Conservation (phyloP, 1,140 invertebrate genomes). For the Habropoda laboriosa region DNA sequence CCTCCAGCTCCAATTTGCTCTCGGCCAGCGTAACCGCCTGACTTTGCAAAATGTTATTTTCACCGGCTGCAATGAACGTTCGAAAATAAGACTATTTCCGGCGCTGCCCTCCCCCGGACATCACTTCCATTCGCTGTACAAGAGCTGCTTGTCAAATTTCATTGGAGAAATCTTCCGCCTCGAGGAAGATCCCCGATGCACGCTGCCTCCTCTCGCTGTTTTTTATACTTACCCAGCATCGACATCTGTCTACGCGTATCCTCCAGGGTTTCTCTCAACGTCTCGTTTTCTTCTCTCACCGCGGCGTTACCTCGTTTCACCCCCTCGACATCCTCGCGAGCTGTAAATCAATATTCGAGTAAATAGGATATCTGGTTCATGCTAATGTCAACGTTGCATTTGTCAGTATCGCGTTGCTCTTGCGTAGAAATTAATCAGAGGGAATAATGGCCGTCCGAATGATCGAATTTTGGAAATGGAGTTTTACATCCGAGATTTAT, state of each 20-base stretch:
- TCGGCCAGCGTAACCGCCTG: slow-evolving; percentile 37
- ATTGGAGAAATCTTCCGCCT: slow-evolving; percentile 5
- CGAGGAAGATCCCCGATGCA: background rate
- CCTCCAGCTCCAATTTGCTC: slow-evolving; percentile 54
- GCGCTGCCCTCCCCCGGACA: background rate
- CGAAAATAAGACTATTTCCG: slow-evolving; percentile 14
- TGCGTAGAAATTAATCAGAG: too few species aligned
- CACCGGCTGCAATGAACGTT: slow-evolving; percentile 32
- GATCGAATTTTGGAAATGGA: too few species aligned
- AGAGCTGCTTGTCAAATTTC: background rate
- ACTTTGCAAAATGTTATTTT: slow-evolving; percentile 56
- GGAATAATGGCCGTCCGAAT: too few species aligned
- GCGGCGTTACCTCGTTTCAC: background rate
- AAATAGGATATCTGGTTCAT: background rate
- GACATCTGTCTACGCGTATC: background rate
- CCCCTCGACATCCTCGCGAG: background rate
- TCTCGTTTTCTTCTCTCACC: background rate
- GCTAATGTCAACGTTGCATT: background rate
- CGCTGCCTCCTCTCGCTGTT: background rate
- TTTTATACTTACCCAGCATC: slow-evolving; percentile 16
- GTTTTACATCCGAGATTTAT: too few species aligned
- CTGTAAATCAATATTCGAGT: slow-evolving; percentile 6
- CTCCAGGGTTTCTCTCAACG: slow-evolving; percentile 5
- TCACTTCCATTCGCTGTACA: background rate
- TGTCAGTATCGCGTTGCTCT: background rate